Conservation (phyloP, 2,888 invertebrate species). For the Yponomeuta evonymella region DNA sequence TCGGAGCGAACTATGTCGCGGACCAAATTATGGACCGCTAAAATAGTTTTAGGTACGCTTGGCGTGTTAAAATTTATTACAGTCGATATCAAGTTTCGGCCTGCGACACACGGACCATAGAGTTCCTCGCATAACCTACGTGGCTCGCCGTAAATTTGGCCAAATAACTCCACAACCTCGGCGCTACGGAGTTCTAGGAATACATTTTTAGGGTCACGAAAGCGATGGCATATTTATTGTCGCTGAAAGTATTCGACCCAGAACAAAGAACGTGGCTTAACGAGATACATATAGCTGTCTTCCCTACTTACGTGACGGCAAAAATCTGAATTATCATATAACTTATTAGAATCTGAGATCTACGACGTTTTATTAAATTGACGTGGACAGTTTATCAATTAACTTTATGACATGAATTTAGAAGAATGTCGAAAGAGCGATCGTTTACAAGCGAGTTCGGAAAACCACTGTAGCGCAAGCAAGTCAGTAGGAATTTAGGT, state of each 20-base stretch:
- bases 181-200: constrained; percentile 38
- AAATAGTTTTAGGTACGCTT: constrained; percentile 28
- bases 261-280: not conserved
- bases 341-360: not conserved
- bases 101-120: constrained; percentile 31
- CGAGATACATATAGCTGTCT: not conserved
- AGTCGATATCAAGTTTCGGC: constrained; percentile 29
- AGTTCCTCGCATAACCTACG: constrained; percentile 30
- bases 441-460: constrained; percentile 11
- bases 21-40: constrained; percentile 30
- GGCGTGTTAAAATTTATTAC: constrained; percentile 28
- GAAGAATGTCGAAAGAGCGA: not conserved
- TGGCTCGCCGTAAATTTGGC: constrained; percentile 33
- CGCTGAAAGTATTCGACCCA: not conserved
- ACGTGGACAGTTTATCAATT: not conserved
- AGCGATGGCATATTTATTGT: not conserved
- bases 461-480: constrained; percentile 26
- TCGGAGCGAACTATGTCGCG: constrained; percentile 17
- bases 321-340: not conserved
- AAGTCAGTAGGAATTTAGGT: constrained; percentile 47
- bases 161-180: constrained; percentile 14
- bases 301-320: not conserved
- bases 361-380: not conserved
- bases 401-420: not conserved
- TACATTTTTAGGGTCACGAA: constrained; percentile 22